Conservation (phyloP, 2,888 invertebrate genomes). For the Urechis unicinctus region DNA sequence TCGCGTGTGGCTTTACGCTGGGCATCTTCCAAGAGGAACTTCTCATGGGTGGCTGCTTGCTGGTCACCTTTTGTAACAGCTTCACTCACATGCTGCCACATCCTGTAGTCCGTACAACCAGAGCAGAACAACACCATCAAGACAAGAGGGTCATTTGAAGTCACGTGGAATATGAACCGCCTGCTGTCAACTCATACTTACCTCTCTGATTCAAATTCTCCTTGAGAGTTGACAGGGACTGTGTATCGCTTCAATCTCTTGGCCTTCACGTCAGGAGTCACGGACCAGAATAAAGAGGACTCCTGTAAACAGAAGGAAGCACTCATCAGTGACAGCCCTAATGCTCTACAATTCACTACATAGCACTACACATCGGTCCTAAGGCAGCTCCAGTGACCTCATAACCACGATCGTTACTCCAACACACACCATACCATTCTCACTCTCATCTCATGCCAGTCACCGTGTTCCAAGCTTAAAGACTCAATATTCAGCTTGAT, state of each 20-base stretch:
- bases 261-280: conserved; percentile 64
- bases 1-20: conserved; percentile 71
- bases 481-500: too few relatives aligned
- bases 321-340: background rate
- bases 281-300: conserved; percentile 60
- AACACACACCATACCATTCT: too few relatives aligned
- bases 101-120: conserved; percentile 40
- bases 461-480: background rate
- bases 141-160: too few relatives aligned
- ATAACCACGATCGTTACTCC: too few relatives aligned
- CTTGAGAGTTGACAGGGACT: conserved; percentile 71
- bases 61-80: conserved; percentile 80
- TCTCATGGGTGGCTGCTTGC: conserved; percentile 76
- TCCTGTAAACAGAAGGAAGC: conserved; percentile 31
- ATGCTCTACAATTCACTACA: too few relatives aligned
- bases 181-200: conserved; percentile 20
- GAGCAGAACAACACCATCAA: background rate
- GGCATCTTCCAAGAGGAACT: conserved; percentile 80
- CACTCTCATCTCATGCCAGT: too few relatives aligned
- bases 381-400: too few relatives aligned
- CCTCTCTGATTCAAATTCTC: conserved; percentile 76
- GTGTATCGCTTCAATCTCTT: conserved; percentile 71
- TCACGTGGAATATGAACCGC: background rate
- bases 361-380: too few relatives aligned
- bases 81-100: conserved; percentile 81